Base-by-base conservation (phyloP, 2,113 vertebrate genomes). In the Indicator maculatus region DNA sequence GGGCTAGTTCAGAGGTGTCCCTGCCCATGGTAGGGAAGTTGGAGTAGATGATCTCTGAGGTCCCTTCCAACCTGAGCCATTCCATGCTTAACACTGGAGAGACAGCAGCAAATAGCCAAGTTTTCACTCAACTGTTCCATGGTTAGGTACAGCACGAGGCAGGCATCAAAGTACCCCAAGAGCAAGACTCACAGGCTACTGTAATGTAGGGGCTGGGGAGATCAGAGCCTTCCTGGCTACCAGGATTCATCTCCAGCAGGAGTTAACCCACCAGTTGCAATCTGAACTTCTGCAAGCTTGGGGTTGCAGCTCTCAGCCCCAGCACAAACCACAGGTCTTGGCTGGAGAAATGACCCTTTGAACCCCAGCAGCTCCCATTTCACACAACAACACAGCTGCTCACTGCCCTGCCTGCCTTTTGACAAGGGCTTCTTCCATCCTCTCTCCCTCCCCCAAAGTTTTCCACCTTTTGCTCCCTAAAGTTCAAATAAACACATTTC, bases 71-170 rank as follows among this genome's bases (percentile, higher is more conserved):
- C 47, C 47, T 50, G 47, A 50, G 19, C 47, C 47, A 50, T 50
- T 20, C 47, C 21, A 21, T 50, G 20, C 5, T 7, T 4, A 47
- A 20, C 0, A 10, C 9, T 26, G 67, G 44, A 73, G 31, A 67
- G 36, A 58, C 0, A 1, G 19, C 0, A 1, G 8, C n/a, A 80
- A 64, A 66, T 1, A 7, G 17, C 14, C 31, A 4, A 0, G 6
- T 30, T 64, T 30, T 16, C 33, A 16, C 41, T 21, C 12, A 0
- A 2, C 0, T 0, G 13, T 13, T 17, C 36, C 5, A 5, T 1
- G 47, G 10, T 12, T 4, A 30, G 36, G n/a, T 38, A 17, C 9
- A 2, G 52, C 33, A 28, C 2, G 1, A 0, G 60, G 74, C 38
- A 6, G 23, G 56, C 52, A 44, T 0, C 0, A 11, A 36, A 44